Conservation (phyloP, 2,113 vertebrate genomes). For the Coptodon bakossiorum region DNA sequence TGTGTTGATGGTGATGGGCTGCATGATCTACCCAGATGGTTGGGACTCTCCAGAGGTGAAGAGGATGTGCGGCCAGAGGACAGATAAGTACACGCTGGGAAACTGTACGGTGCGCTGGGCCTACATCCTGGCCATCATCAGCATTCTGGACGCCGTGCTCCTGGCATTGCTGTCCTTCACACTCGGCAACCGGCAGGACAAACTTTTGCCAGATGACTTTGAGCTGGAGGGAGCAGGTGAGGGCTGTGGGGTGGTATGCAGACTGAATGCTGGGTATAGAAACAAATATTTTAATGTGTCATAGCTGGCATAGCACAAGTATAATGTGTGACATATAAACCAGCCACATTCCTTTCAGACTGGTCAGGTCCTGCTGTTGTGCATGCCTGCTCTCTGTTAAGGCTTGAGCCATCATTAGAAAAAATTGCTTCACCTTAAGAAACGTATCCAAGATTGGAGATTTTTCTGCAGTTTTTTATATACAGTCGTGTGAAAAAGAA, state of each 20-base stretch:
- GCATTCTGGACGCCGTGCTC: constrained; percentile 87
- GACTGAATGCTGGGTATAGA: neutral
- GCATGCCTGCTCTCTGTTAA: neutral
- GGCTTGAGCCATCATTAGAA: neutral
- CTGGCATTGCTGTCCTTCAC: constrained; percentile 91
- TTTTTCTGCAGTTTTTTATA: neutral
- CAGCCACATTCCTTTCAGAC: neutral
- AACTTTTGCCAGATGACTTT: constrained; percentile 88
- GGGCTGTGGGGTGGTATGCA: neutral
- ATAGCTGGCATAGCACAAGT: neutral
- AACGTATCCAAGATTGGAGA: neutral
- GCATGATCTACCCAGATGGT: constrained; percentile 93
- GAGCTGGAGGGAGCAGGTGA: constrained; percentile 81
- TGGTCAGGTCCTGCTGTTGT: neutral
- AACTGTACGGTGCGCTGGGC: constrained; percentile 97
- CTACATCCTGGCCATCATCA: constrained; percentile 95
- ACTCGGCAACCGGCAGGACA: constrained; percentile 91
- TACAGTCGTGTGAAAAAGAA: neutral
- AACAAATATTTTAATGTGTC: neutral
- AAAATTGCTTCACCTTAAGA: neutral
- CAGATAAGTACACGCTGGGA: constrained; percentile 87
- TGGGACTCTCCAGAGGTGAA: constrained; percentile 90
- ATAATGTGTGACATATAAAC: neutral
- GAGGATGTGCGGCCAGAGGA: constrained; percentile 86
- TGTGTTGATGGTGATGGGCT: constrained; percentile 85